Conservation (phyloP, 2,888 invertebrate species). For the Mythimna albipuncta region DNA sequence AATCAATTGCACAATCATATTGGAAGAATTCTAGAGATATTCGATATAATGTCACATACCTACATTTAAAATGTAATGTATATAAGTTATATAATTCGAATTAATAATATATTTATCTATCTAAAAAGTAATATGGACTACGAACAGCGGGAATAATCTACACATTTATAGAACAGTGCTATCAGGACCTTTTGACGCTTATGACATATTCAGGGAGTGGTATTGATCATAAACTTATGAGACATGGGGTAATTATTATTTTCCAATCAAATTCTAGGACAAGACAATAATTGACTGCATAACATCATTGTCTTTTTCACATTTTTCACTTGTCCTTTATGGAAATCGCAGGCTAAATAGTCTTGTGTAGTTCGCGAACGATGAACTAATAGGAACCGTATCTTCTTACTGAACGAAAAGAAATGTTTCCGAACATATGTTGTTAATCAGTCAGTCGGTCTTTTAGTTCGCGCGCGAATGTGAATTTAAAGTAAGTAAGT, state of each 20-base stretch:
- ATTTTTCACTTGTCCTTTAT: no score
- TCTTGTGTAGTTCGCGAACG: no score
- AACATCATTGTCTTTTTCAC: no score
- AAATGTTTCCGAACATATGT: no score
- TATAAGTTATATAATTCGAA: background rate
- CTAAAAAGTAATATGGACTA: constrained; percentile 11
- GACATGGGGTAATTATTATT: background rate
- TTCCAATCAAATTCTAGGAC: no score
- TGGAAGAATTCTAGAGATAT: background rate
- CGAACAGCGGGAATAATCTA: constrained; percentile 17
- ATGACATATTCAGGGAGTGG: background rate
- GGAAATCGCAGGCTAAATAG: background rate
- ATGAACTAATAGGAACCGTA: no score
- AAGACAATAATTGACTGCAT: no score
- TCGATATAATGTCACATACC: background rate
- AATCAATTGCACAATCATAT: background rate
- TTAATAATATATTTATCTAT: constrained; percentile 37
- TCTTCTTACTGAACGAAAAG: no score
- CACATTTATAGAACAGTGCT: background rate
- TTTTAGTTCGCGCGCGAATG: no score
- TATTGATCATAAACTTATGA: background rate
- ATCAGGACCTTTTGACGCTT: background rate
- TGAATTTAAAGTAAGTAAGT: no score
- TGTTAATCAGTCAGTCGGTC: no score
- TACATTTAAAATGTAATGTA: constrained; percentile 3